A percentile compares a stretch with the other conserved stretches of the same genome.
phyloP scores from a whole-genome alignment of 2,888 invertebrate species.

The Catocala fraxini region DNA sequence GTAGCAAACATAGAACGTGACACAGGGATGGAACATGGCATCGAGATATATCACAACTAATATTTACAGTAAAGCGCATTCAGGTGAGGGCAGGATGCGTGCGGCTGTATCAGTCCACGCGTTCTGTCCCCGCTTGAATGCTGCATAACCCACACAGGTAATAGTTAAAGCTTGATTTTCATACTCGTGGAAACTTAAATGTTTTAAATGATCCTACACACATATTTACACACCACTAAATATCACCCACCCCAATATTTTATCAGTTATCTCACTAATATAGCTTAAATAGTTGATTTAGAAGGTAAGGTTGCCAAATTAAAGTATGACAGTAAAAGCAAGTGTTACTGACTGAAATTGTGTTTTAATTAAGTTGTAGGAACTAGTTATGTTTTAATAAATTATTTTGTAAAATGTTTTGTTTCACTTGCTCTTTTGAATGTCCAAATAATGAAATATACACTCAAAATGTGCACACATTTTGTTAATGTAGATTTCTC shows the following conservation, averaged over 20 bases:
- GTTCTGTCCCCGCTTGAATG: conserved; percentile 8
- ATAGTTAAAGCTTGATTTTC: conserved; percentile 75
- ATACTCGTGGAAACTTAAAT: conserved; percentile 38
- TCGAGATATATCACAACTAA: conserved; percentile 72
- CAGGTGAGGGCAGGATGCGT: conserved; percentile 5
- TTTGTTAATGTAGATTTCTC: conserved; percentile 6
- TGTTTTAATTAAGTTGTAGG: conserved; percentile 59
- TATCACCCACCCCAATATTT: conserved; percentile 62
- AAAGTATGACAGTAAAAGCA: conserved; percentile 38
- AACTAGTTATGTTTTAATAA: conserved; percentile 73
- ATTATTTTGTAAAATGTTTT: conserved; percentile 61
- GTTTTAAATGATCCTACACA: conserved; percentile 27
- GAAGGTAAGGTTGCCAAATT: conserved; percentile 38
- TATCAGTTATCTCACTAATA: conserved; percentile 56
- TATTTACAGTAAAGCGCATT: conserved; percentile 66
- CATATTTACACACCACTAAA: conserved; percentile 39
- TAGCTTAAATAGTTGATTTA: conserved; percentile 36
- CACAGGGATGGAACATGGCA: conserved; percentile 71
- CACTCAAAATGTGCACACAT: conserved; percentile 1
- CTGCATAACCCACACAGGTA: conserved; percentile 58
- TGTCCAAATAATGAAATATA: not conserved
- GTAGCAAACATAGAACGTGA: conserved; percentile 39
- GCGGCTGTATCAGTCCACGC: no score
- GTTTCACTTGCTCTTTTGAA: conserved; percentile 41
- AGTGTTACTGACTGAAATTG: conserved; percentile 55